These are phyloP conservation scores for Mastigias papua DNA, from an alignment of 30 jellyfish, hydroid and myxozoan genomes.

Conservation along the genomic window DNA sequence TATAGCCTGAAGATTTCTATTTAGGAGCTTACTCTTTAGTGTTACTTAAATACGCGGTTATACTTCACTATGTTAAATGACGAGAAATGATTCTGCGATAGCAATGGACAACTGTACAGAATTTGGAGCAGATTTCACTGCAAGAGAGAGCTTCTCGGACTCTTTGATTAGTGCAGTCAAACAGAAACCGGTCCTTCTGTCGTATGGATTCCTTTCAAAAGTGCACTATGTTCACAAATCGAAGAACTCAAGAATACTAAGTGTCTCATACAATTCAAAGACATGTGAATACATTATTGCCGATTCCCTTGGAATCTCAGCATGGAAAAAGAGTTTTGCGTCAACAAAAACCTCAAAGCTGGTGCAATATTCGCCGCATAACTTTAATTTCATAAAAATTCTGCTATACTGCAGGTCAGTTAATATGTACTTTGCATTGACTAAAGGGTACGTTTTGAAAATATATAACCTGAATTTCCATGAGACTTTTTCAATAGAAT, in stretches of 20 bases:
- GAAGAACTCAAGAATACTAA: slow-evolving; percentile 72
- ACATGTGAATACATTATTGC: slow-evolving; percentile 76
- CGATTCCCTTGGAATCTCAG: slow-evolving; percentile 86
- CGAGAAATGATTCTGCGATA: neutral
- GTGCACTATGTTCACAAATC: slow-evolving; percentile 70
- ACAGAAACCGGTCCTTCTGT: slow-evolving; percentile 27
- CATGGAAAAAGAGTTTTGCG: slow-evolving; percentile 70
- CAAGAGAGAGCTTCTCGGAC: neutral
- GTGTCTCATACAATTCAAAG: slow-evolving; percentile 82
- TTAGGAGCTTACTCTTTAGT: too few species aligned
- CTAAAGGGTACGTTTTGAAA: slow-evolving; percentile 73
- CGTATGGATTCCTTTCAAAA: slow-evolving; percentile 71
- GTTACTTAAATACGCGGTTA: too few species aligned
- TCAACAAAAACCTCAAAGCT: slow-evolving; percentile 55
- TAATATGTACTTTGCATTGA: slow-evolving; percentile 82
- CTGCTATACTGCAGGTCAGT: slow-evolving; percentile 65
- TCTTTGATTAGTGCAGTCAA: slow-evolving; percentile 1
- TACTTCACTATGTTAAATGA: too few species aligned
- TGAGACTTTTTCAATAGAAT: slow-evolving; percentile 78
- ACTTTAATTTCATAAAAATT: slow-evolving; percentile 70
- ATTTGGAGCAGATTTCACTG: neutral
- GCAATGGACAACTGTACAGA: neutral
- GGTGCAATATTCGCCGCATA: slow-evolving; percentile 72
- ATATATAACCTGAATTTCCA: slow-evolving; percentile 78
- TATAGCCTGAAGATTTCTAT: too few species aligned